Conservation (phyloP, 2,797 vertebrate genomes). For the Cygnus olor region DNA sequence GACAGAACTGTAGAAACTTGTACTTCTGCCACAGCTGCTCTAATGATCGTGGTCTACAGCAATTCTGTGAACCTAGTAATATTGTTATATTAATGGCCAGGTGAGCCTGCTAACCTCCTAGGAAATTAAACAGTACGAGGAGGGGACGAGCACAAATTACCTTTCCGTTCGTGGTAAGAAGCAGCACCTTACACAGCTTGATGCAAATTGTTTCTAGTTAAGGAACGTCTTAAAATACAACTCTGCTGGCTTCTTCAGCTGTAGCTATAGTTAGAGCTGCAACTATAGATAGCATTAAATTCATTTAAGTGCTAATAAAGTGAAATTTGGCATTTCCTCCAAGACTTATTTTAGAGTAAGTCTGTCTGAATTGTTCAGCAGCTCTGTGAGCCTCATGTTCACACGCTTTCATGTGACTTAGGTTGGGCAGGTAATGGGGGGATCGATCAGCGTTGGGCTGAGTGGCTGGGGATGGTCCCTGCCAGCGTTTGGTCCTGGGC, state of each 20-base stretch:
- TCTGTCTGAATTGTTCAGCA: conserved; percentile 16
- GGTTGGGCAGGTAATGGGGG: background rate
- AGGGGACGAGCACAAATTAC: background rate
- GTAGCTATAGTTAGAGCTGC: conserved; percentile 49
- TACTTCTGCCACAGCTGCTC: background rate
- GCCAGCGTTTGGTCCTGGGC: background rate
- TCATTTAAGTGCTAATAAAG: conserved; percentile 57
- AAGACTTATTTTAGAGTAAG: conserved; percentile 38
- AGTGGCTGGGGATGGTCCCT: background rate
- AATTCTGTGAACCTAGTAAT: background rate
- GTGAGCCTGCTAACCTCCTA: conserved; percentile 23
- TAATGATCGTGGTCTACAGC: fast-evolving
- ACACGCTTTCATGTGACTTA: background rate
- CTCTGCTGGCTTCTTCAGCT: conserved; percentile 48
- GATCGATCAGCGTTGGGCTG: background rate
- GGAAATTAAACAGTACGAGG: conserved; percentile 7
- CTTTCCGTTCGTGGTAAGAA: conserved; percentile 9
- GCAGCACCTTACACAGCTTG: conserved; percentile 53
- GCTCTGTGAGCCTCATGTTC: background rate
- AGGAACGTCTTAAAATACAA: conserved; percentile 50
- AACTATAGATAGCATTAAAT: conserved; percentile 57
- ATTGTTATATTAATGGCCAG: background rate
- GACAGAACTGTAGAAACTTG: background rate
- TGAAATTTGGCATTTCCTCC: conserved; percentile 25
- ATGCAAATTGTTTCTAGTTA: conserved; percentile 65